A percentile compares a stretch with the other conserved stretches of the same genome.
Evolutionary conservation across 1,140 invertebrate genomes (phyloP).

Genomic region (Hylaeus volcanicus): DNA sequence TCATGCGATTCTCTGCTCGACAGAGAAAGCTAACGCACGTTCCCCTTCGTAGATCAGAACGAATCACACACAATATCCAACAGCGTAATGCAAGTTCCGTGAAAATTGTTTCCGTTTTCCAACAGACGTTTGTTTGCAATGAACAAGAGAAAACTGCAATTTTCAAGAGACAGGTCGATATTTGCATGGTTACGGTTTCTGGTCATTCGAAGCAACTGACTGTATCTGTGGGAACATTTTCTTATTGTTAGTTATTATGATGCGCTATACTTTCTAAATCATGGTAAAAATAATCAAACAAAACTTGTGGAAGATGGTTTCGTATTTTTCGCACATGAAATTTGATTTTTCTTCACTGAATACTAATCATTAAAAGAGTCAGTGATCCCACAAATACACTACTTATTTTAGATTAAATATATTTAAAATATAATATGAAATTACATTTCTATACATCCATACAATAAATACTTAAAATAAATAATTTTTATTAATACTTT

Average conservation of each 20-base stretch:
- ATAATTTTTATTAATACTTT: no score
- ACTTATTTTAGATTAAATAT: no score
- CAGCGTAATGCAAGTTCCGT: constrained; percentile 26
- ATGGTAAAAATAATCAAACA: no score
- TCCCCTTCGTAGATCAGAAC: constrained; percentile 45
- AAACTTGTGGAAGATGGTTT: no score
- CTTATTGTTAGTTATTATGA: neutral
- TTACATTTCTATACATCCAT: no score
- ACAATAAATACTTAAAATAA: no score
- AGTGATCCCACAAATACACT: no score
- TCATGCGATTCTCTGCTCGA: constrained; percentile 11
- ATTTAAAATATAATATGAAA: no score
- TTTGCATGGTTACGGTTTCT: constrained; percentile 44
- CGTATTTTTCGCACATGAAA: no score
- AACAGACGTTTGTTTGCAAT: neutral
- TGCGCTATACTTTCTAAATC: no score
- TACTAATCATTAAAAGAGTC: no score
- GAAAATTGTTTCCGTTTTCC: constrained; percentile 33
- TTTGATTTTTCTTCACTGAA: no score
- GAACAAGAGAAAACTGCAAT: constrained; percentile 12
- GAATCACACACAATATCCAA: constrained; percentile 44
- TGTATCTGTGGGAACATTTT: neutral
- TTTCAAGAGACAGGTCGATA: constrained; percentile 25
- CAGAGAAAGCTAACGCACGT: constrained; percentile 49
- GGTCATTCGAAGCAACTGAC: constrained; percentile 15